These are phyloP conservation scores for Heliconius ismenius DNA, from an alignment of 2,888 invertebrate genomes.

Conservation along the genomic window DNA sequence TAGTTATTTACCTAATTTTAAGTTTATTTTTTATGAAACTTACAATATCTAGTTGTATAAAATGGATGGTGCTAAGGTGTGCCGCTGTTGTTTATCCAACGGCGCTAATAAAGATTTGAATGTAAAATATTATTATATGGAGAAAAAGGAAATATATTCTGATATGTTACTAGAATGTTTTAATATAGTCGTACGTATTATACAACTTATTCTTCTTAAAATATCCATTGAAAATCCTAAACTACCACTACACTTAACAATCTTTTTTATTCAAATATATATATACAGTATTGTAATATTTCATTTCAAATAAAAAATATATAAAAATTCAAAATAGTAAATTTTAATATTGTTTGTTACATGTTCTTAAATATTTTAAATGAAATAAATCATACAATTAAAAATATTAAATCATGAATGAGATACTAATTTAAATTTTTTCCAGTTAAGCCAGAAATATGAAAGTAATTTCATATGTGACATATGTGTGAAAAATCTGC, in stretches of 20 bases:
- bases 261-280: not conserved
- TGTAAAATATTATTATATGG: slow-evolving; percentile 53
- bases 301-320: not conserved
- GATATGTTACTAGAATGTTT: slow-evolving; percentile 69
- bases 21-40: slow-evolving; percentile 12
- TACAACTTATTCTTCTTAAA: not conserved
- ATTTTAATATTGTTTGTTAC: not conserved
- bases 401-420: not conserved
- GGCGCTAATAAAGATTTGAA: slow-evolving; percentile 61
- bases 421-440: not conserved
- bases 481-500: slow-evolving; percentile 56
- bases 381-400: not conserved
- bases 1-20: slow-evolving; percentile 12
- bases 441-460: slow-evolving; percentile 54
- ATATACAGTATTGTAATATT: not conserved
- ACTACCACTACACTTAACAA: not conserved
- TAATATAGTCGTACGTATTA: slow-evolving; percentile 60
- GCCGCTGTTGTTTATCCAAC: slow-evolving; percentile 56
- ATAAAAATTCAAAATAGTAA: not conserved
- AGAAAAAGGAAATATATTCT: slow-evolving; percentile 63
- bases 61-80: slow-evolving; percentile 51
- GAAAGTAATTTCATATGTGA: slow-evolving; percentile 59
- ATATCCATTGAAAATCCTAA: not conserved
- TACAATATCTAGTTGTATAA: slow-evolving; percentile 24
- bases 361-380: not conserved